phyloP scores from a whole-genome alignment of 2,888 invertebrate genomes.

The Drosophila algonquin region DNA sequence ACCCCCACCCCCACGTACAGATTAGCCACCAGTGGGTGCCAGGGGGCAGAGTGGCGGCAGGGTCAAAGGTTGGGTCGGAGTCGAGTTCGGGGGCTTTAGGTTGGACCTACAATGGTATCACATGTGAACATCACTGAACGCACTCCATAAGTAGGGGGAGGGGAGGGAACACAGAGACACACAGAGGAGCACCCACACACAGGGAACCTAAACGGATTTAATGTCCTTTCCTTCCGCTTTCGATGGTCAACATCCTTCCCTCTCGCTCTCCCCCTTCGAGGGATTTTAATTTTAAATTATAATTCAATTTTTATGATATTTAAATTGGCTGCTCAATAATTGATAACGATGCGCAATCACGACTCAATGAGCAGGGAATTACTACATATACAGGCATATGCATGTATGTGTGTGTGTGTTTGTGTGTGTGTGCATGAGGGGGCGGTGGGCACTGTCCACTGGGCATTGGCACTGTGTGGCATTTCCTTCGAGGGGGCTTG shows the following conservation, averaged over 20 bases:
- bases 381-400: conserved; percentile 2
- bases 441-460: not conserved
- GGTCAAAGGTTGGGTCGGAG: too few relatives aligned
- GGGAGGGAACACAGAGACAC: too few relatives aligned
- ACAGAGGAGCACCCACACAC: not conserved
- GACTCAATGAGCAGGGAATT: conserved; percentile 24
- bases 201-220: conserved; percentile 24
- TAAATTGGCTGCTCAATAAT: conserved; percentile 27
- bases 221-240: conserved; percentile 14
- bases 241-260: not conserved
- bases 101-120: conserved; percentile 28
- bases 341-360: conserved; percentile 16
- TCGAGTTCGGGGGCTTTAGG: not conserved
- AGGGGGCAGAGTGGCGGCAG: not conserved
- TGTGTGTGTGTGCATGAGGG: conserved; percentile 1
- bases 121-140: conserved; percentile 42
- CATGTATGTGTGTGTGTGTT: too few relatives aligned
- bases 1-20: conserved; percentile 6
- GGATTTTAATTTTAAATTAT: conserved; percentile 68
- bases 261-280: not conserved
- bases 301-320: conserved; percentile 57
- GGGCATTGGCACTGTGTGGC: too few relatives aligned
- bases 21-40: conserved; percentile 24
- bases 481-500: not conserved
- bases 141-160: not conserved